These are phyloP conservation scores for Dipodomys ordii DNA, from an alignment of 2,113 vertebrate genomes.

Conservation along the genomic window DNA sequence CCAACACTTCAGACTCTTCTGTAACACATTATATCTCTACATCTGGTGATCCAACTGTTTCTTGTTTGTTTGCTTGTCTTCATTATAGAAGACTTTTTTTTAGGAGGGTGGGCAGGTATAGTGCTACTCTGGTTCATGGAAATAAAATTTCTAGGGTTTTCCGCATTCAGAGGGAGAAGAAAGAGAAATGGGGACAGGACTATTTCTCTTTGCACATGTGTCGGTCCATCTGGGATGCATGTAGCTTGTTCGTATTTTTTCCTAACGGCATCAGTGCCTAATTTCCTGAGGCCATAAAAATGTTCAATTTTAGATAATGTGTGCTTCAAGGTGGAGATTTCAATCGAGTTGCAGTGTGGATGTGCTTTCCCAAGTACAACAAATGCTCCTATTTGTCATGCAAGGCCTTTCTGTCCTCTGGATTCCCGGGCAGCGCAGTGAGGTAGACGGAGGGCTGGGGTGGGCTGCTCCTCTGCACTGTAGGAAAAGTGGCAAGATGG, in stretches of 20 bases:
- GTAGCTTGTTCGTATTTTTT: neutral
- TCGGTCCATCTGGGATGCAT: neutral
- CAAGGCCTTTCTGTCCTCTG: neutral
- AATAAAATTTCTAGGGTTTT: neutral
- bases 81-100: neutral
- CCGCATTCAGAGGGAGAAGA: neutral
- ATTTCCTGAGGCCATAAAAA: neutral
- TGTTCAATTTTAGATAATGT: neutral
- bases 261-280: neutral
- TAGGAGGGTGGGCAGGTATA: neutral
- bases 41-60: neutral
- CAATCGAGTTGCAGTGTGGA: constrained; percentile 16
- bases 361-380: neutral
- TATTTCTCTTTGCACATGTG: neutral
- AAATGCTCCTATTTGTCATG: constrained; percentile 56
- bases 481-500: constrained; percentile 63
- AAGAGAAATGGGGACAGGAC: neutral
- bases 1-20: neutral
- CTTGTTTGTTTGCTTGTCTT: neutral
- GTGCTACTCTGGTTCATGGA: neutral
- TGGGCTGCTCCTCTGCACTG: constrained; percentile 50
- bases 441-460: constrained; percentile 55
- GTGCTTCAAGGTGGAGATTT: neutral
- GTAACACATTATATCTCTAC: neutral
- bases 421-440: constrained; percentile 2